Evolutionary conservation across 2,888 invertebrate genomes (phyloP), one percentile per base, ranked within the genome.

Genomic region (Abrostola tripartita): DNA sequence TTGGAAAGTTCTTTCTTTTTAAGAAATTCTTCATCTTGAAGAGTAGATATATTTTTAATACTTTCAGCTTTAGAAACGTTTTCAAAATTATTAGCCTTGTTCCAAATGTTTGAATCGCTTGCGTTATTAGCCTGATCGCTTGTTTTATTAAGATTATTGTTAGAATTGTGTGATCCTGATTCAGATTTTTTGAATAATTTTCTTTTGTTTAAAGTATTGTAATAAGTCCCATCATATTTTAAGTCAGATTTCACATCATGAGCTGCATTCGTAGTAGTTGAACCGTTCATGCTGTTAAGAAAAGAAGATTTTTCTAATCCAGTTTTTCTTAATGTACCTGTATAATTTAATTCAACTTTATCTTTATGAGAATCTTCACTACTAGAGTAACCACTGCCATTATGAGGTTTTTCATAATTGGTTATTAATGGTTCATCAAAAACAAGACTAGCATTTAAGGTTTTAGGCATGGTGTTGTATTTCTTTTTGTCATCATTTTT

Each of bases 131-230:
- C 74, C 68, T 86, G 87, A n/a, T 88, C 84, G 36, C 66, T 79
- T 54, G 68, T 42, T 80, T 85, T 89, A 55, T 63, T 61, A 9
- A 65, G 57, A 65, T 75, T 83, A 37, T 85, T 84, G 54, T 69
- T 61, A 63, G 75, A 67, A 67, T 61, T 78, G 61, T 78, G 81
- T 11, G 82, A 76, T 53, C 81, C 86, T 35, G 81, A 68, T 14
- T 90, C 89, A 38, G 81, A 79, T 65, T 87, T 91, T 84, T 94
- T 93, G 74, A 93, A 93, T 36, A 93, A 67, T 81, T 90, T 93
- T 80, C 88, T 88, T 83, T 92, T 94, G 62, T 84, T 92, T 56
- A 92, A 76, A 4, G 92, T 93, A 70, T 92, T 92, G 9, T 89
- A 91, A 75, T 76, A 88, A 66, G 38, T 38, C n/a, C 82, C 88